A percentile compares a stretch with the other conserved stretches of the same genome.
phyloP scores from a whole-genome alignment of 2,113 vertebrate species.

The Ochotona princeps region DNA sequence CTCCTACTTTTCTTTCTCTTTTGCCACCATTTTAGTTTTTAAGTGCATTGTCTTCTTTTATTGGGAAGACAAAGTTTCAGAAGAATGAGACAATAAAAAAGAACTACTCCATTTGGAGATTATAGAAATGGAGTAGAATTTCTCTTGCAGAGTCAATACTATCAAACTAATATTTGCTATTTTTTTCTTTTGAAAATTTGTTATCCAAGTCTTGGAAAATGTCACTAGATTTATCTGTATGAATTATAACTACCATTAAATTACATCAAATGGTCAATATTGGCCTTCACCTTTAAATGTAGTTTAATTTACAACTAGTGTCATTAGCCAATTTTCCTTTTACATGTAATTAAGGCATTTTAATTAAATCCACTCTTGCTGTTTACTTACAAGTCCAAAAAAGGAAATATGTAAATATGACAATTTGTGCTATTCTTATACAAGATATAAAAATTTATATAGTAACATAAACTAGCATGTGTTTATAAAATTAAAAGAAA shows the following conservation, averaged over 20 bases:
- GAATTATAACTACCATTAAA: conserved; percentile 26
- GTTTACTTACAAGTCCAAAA: background rate
- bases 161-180: background rate
- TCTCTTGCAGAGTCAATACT: background rate
- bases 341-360: background rate
- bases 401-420: background rate
- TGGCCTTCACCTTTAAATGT: conserved; percentile 41
- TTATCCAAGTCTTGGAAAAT: background rate
- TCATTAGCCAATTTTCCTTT: conserved; percentile 28
- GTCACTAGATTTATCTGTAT: conserved; percentile 26
- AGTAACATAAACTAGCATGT: too few relatives aligned
- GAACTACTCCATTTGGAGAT: background rate
- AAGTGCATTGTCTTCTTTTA: too few relatives aligned
- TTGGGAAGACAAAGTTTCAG: too few relatives aligned
- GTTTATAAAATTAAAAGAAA: too few relatives aligned
- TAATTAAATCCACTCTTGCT: background rate
- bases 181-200: background rate
- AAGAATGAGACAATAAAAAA: too few relatives aligned
- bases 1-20: too few relatives aligned
- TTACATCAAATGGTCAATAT: conserved; percentile 37
- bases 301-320: conserved; percentile 10
- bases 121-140: background rate
- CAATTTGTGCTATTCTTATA: background rate
- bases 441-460: background rate
- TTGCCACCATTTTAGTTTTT: too few relatives aligned